Conservation (phyloP, 1,140 invertebrate species). For the Drosophila sproati region DNA sequence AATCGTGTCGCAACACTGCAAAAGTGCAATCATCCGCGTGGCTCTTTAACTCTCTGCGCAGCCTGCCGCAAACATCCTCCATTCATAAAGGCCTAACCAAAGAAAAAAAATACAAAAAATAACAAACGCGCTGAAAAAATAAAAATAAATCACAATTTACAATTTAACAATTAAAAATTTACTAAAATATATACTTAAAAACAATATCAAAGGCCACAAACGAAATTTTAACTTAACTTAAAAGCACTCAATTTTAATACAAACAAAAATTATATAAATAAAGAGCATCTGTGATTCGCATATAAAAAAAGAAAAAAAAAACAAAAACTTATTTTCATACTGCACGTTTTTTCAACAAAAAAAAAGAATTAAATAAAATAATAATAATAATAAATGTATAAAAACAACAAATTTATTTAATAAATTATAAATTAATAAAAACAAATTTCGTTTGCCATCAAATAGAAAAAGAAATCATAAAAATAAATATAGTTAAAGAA, state of each 20-base stretch:
- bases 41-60: slow-evolving; percentile 8
- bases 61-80: slow-evolving; percentile 54
- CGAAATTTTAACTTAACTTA: slow-evolving; percentile 26
- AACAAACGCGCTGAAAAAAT: not conserved
- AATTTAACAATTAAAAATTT: not conserved
- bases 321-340: slow-evolving; percentile 76
- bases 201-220: slow-evolving; percentile 16
- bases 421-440: slow-evolving; percentile 45
- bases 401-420: slow-evolving; percentile 49
- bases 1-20: not conserved
- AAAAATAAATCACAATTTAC: slow-evolving; percentile 1
- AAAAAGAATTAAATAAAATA: slow-evolving; percentile 37
- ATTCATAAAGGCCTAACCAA: slow-evolving; percentile 52
- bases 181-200: slow-evolving; percentile 7
- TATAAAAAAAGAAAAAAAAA: slow-evolving; percentile 52
- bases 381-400: slow-evolving; percentile 8
- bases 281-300: slow-evolving; percentile 76
- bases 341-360: slow-evolving; percentile 56
- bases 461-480: slow-evolving; percentile 30
- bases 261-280: slow-evolving; percentile 47
- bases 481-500: slow-evolving; percentile 40
- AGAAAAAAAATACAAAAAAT: not conserved
- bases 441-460: slow-evolving; percentile 29
- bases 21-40: slow-evolving; percentile 1
- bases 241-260: slow-evolving; percentile 41